These are phyloP conservation scores for Phrynocephalus vlangalii DNA, from an alignment of 2,797 vertebrate species.

Conservation along the genomic window DNA sequence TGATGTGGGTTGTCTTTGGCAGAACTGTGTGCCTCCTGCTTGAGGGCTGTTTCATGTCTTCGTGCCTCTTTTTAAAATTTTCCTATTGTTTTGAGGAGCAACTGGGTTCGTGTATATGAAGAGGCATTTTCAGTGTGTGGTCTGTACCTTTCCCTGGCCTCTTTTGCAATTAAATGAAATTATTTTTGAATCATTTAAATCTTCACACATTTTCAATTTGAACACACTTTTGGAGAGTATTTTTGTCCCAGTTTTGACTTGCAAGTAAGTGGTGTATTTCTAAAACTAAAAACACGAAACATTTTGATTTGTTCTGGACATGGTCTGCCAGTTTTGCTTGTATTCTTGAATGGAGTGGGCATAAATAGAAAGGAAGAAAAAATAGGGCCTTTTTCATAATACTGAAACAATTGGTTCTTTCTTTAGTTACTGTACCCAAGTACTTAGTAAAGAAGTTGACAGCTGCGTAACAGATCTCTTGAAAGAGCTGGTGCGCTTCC, in stretches of 20 bases:
- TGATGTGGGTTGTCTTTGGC: not conserved
- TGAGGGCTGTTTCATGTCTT: not conserved
- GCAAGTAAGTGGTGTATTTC: not conserved
- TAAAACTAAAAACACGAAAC: not conserved
- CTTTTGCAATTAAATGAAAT: not conserved
- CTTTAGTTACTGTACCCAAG: conserved; percentile 95
- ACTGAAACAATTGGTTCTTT: conserved; percentile 28
- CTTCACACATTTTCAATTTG: not conserved
- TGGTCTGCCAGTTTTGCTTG: not conserved
- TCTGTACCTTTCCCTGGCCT: not conserved
- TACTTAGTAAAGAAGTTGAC: conserved; percentile 96
- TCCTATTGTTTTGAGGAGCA: not conserved
- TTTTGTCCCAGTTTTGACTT: not conserved
- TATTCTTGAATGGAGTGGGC: not conserved
- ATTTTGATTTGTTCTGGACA: not conserved
- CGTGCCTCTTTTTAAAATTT: conserved; percentile 6
- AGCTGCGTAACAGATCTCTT: conserved; percentile 89
- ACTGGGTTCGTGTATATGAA: conserved; percentile 10
- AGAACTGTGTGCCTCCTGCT: not conserved
- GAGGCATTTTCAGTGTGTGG: no score
- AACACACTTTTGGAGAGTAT: not conserved
- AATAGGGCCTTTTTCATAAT: conserved; percentile 11
- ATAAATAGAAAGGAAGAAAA: not conserved
- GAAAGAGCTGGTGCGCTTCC: conserved; percentile 95
- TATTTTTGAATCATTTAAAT: not conserved